Conservation (phyloP, 1,140 invertebrate genomes). For the Andrena cerasifolii region DNA sequence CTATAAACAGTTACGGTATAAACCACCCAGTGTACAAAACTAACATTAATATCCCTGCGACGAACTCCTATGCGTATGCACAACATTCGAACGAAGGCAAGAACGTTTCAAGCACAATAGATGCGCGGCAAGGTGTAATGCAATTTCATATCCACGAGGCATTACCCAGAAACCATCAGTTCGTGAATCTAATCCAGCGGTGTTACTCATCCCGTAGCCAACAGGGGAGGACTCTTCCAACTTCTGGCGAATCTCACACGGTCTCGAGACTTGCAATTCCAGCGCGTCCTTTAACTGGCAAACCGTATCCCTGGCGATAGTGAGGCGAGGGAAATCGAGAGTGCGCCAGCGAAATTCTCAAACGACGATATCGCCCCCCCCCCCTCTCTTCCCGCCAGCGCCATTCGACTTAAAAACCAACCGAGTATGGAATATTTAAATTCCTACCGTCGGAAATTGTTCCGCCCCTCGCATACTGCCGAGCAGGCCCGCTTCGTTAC, state of each 20-base stretch:
- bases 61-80: too few species aligned
- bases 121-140: slow-evolving; percentile 4
- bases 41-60: too few species aligned
- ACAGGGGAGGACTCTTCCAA: slow-evolving; percentile 25
- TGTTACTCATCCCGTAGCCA: slow-evolving; percentile 1
- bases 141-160: background rate
- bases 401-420: slow-evolving; percentile 34
- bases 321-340: background rate
- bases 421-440: slow-evolving; percentile 58
- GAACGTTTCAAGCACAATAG: background rate
- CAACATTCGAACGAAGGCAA: too few species aligned
- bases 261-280: background rate
- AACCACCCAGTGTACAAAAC: too few species aligned
- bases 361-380: background rate
- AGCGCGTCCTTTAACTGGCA: background rate
- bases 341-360: slow-evolving; percentile 15
- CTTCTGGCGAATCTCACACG: slow-evolving; percentile 17
- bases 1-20: too few species aligned
- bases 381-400: background rate
- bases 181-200: slow-evolving; percentile 13
- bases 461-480: slow-evolving; percentile 41
- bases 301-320: background rate
- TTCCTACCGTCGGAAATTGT: slow-evolving; percentile 51
- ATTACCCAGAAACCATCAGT: slow-evolving; percentile 5
- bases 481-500: slow-evolving; percentile 61